Evolutionary conservation across 2,797 vertebrate genomes (phyloP).

Genomic region (Crocidura indochinensis): DNA sequence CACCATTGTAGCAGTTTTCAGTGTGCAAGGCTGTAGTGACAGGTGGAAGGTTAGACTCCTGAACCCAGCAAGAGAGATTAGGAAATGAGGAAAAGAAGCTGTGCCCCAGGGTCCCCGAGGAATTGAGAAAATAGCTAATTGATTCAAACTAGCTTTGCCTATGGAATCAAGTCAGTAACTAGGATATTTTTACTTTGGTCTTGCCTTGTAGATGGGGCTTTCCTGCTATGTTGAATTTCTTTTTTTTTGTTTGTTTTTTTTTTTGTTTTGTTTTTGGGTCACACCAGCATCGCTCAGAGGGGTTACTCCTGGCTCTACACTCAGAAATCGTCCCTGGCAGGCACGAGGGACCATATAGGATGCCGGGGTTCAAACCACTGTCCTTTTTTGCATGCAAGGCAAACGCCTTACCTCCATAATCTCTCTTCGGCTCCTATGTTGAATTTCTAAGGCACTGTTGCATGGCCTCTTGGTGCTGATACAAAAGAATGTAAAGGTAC

Average conservation of each 20-base stretch:
- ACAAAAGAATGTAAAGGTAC: background rate
- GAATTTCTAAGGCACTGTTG: constrained; percentile 75
- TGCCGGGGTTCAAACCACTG: too few species aligned
- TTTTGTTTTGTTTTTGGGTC: too few species aligned
- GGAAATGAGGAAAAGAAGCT: constrained; percentile 39
- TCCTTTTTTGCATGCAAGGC: too few species aligned
- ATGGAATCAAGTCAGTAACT: constrained; percentile 76
- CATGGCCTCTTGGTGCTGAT: constrained; percentile 14
- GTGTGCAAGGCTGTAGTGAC: background rate
- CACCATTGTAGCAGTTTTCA: constrained; percentile 56
- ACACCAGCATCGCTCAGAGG: too few species aligned
- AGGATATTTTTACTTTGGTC: constrained; percentile 71
- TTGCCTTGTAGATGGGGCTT: constrained; percentile 67
- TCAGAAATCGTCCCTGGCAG: too few species aligned
- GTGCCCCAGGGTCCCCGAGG: constrained; percentile 58
- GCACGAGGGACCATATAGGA: too few species aligned
- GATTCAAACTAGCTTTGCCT: constrained; percentile 77
- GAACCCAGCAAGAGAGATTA: background rate
- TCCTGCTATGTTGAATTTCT: too few species aligned
- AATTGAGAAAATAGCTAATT: constrained; percentile 55
- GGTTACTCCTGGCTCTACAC: too few species aligned
- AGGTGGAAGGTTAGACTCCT: constrained; percentile 50
- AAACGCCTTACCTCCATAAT: too few species aligned
- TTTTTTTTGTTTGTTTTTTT: too few species aligned
- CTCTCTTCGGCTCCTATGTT: background rate